Percentiles rank a stretch among this genome's conserved stretches.
Conservation (phyloP, 1,140 invertebrate genomes). For the Nasonia vitripennis region DNA sequence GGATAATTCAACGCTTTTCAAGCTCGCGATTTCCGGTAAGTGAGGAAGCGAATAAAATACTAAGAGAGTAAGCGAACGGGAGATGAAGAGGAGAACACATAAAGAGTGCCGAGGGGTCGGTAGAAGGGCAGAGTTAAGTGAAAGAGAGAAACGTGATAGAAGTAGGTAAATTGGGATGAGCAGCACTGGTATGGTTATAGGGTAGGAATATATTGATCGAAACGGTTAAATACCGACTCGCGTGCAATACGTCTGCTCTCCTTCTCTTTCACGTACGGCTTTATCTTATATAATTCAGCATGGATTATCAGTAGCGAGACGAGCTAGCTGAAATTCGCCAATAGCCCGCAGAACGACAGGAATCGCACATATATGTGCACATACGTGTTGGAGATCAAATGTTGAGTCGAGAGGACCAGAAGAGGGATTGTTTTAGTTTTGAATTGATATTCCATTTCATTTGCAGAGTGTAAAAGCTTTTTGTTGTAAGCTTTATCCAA, state of each 20-base stretch:
- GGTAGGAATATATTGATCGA: conserved; percentile 56
- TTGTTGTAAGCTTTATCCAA: no score
- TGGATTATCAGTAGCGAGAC: no score
- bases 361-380: no score
- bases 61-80: not conserved
- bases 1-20: not conserved
- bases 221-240: conserved; percentile 54
- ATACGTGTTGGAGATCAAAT: no score
- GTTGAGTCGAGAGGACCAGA: no score
- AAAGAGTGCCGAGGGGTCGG: not conserved
- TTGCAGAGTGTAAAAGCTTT: no score
- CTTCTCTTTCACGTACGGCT: not conserved
- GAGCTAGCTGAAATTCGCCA: no score
- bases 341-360: no score
- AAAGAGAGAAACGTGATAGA: not conserved
- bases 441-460: no score
- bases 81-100: not conserved
- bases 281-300: not conserved
- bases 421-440: no score
- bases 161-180: not conserved
- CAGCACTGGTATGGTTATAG: not conserved
- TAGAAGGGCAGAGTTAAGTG: not conserved
- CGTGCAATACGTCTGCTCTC: conserved; percentile 50
- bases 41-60: not conserved
- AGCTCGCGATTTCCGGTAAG: not conserved